Conservation (phyloP, 92 coral and sea anemone genomes). For the Palythoa grandiflora region DNA sequence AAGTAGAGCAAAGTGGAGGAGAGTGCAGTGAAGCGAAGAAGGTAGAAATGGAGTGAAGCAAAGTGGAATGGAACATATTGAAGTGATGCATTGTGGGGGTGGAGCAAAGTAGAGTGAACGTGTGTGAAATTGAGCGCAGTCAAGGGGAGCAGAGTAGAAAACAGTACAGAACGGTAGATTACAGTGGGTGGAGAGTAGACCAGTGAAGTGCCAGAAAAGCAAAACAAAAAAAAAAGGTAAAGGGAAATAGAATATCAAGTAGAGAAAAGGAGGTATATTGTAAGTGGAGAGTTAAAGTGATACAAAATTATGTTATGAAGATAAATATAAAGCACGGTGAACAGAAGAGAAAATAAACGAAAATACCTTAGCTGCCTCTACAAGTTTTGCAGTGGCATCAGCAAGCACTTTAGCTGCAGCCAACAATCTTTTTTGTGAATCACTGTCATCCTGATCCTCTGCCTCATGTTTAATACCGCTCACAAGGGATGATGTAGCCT, state of each 20-base stretch:
- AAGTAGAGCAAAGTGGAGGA: too few species aligned
- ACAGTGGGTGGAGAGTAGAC: background rate
- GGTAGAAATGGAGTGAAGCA: background rate
- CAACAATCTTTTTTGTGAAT: constrained; percentile 91
- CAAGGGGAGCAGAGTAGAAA: background rate
- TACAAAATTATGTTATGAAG: too few species aligned
- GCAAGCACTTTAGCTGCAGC: constrained; percentile 98
- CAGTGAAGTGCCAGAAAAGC: too few species aligned
- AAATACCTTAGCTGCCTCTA: constrained; percentile 97
- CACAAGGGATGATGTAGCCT: constrained; percentile 97
- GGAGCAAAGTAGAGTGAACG: background rate
- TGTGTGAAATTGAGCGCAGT: background rate
- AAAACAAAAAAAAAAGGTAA: too few species aligned
- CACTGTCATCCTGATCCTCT: constrained; percentile 90
- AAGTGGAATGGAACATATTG: background rate
- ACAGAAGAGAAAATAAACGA: background rate
- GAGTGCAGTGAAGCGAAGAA: too few species aligned
- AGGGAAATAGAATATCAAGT: too few species aligned
- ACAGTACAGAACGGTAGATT: background rate
- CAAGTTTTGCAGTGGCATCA: constrained; percentile 99
- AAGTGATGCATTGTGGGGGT: background rate
- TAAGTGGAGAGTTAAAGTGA: too few species aligned
- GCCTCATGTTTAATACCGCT: constrained; percentile 98
- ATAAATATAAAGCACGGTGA: background rate
- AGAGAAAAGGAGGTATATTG: too few species aligned